Evolutionary conservation across 2,888 invertebrate species (phyloP).

Genomic region (Lamellibrachia columna): DNA sequence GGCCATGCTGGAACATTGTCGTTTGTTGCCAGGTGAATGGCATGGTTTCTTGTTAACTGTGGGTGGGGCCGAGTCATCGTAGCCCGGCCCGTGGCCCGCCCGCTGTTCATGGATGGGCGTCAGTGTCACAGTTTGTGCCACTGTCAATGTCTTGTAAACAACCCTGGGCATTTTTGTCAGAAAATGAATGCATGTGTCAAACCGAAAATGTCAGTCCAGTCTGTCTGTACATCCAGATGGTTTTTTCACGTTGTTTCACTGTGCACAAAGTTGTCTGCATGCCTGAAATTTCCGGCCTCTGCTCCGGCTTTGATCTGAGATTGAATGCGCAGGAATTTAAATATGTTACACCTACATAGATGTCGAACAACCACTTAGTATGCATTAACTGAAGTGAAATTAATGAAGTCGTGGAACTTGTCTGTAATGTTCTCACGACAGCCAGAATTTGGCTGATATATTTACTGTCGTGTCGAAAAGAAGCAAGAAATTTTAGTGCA

Average conservation of each 20-base stretch:
- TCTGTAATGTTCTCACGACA: no score
- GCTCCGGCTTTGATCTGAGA: neutral
- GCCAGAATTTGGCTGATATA: no score
- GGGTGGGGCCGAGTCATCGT: neutral
- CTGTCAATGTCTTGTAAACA: conserved; percentile 10
- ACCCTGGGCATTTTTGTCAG: neutral
- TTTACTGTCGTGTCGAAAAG: no score
- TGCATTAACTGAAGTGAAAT: neutral
- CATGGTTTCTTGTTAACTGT: neutral
- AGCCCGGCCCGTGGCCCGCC: neutral
- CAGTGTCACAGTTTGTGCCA: neutral
- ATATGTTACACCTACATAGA: neutral
- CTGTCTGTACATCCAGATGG: neutral
- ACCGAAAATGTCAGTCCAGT: neutral
- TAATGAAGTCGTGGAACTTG: neutral
- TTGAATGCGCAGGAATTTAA: neutral
- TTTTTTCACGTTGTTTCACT: neutral
- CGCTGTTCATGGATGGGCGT: neutral
- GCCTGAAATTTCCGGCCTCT: neutral
- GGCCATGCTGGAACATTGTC: neutral
- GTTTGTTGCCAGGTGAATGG: conserved; percentile 11
- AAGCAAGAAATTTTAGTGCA: no score
- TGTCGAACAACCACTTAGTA: neutral
- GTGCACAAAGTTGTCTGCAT: neutral
- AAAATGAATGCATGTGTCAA: neutral